Evolutionary conservation across 2,888 invertebrate species (phyloP).

Genomic region (Drosophila quinaria): DNA sequence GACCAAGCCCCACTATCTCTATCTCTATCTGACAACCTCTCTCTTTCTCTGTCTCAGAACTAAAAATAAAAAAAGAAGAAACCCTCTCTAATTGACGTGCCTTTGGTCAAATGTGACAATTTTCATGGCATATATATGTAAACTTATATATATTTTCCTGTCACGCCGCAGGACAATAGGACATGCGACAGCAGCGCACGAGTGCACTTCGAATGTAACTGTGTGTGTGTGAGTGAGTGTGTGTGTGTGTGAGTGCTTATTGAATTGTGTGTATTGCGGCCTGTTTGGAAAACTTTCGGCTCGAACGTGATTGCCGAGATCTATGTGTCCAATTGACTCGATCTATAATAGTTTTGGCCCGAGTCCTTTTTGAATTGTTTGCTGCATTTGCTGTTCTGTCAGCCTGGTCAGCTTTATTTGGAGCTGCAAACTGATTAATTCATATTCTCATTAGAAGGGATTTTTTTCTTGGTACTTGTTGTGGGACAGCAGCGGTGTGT

Average conservation of each 20-base stretch:
- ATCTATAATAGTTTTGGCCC: slow-evolving; percentile 32
- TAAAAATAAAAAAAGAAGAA: slow-evolving; percentile 23
- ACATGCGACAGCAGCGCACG: slow-evolving; percentile 66
- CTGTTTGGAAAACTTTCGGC: slow-evolving; percentile 37
- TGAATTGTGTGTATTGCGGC: slow-evolving; percentile 26
- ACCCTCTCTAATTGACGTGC: slow-evolving; percentile 73
- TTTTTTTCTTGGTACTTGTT: not conserved
- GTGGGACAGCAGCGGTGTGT: slow-evolving; percentile 31
- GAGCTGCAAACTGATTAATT: not conserved
- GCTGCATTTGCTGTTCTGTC: slow-evolving; percentile 36
- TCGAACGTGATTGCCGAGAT: slow-evolving; percentile 60
- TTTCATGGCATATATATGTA: slow-evolving; percentile 37
- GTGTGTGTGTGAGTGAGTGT: slow-evolving; percentile 16
- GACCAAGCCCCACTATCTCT: slow-evolving; percentile 25
- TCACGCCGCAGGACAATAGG: slow-evolving; percentile 50
- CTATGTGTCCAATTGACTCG: slow-evolving; percentile 37
- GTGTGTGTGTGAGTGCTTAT: slow-evolving; percentile 35
- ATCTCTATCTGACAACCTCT: slow-evolving; percentile 2
- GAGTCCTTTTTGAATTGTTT: slow-evolving; percentile 14
- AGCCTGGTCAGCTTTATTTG: not conserved
- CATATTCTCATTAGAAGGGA: slow-evolving; percentile 58
- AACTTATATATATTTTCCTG: slow-evolving; percentile 31
- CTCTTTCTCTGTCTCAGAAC: slow-evolving; percentile 14
- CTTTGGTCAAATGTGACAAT: slow-evolving; percentile 72
- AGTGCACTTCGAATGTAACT: slow-evolving; percentile 50